These are phyloP conservation scores for Aleiodes alternator DNA, from an alignment of 2,888 invertebrate species.

Conservation along the genomic window DNA sequence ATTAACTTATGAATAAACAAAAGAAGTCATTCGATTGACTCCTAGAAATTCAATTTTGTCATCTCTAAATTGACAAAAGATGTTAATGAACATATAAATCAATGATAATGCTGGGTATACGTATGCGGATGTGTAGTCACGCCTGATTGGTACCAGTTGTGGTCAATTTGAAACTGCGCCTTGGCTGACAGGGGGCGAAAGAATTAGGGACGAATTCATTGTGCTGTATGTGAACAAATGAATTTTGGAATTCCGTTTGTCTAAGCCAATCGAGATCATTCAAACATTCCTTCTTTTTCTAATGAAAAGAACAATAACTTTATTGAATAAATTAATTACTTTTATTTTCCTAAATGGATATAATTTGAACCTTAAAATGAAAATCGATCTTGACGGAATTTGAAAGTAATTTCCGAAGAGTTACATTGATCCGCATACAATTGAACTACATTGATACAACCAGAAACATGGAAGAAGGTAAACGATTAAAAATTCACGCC, in stretches of 20 bases:
- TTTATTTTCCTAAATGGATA: no score
- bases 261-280: background rate
- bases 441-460: conserved; percentile 9
- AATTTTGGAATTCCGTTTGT: conserved; percentile 9
- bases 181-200: conserved; percentile 17
- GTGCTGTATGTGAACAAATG: background rate
- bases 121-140: conserved; percentile 21
- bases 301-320: no score
- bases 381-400: background rate
- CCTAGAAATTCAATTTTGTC: background rate
- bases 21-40: no score
- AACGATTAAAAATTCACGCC: conserved; percentile 71
- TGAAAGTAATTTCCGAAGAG: no score
- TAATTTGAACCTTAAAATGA: no score
- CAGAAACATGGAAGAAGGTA: conserved; percentile 29
- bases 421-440: background rate
- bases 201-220: conserved; percentile 43
- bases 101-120: conserved; percentile 9
- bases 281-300: no score
- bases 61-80: conserved; percentile 23
- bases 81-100: conserved; percentile 26
- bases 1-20: no score
- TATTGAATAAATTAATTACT: no score
- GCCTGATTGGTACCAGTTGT: conserved; percentile 44
- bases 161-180: conserved; percentile 43